Evolutionary conservation across 2,113 vertebrate genomes (phyloP), one percentile per base, ranked within the genome.

Genomic region (Callionymus lyra): DNA sequence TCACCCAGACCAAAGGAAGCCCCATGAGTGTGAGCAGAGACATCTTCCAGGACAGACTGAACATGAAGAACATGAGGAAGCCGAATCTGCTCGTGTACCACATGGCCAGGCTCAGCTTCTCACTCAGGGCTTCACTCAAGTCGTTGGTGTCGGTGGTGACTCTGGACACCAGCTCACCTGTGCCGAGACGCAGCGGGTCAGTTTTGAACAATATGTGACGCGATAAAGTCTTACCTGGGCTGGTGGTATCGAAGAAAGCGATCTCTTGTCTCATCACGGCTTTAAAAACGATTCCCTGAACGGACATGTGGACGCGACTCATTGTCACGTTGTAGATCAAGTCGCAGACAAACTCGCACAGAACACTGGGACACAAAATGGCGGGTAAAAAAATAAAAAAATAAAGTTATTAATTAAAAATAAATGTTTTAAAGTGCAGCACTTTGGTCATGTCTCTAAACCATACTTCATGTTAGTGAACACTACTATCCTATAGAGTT

Each of bases 91-190:
- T 76, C 2, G 69, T 55, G 60, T 86, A 87, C 87, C 87, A 87
- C 84, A 88, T 85, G 9, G 85, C 19, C 1, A 86, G 76, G 17
- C 84, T 88, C 0, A 87, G 61, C 36, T 84, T 65, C 49, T 86
- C 79, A 2, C 83, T 85, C 63, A 88, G 75, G 0, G 80, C 70
- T 37, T 88, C 85, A 9, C 82, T 88, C 83, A 88, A 71, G 0
- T 65, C 63, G 42, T 87, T 86, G 17, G 87, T 86, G 46, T 87
- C 85, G 1, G 80, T 85, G 56, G 85, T 88, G 37, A 88, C 80
- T 2, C 78, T 82, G 1, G 87, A 88, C 48, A 87, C 86, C 14
- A 88, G 80, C n/a, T 82, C 74, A 47, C 87, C 87, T 88, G 42
- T 9, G n/a, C 8, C 16, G 3, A 17, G 19, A 41, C 3, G 13